Evolutionary conservation across 2,113 vertebrate species (phyloP), one percentile per base, ranked within the genome.

Genomic region (Mesocricetus auratus): DNA sequence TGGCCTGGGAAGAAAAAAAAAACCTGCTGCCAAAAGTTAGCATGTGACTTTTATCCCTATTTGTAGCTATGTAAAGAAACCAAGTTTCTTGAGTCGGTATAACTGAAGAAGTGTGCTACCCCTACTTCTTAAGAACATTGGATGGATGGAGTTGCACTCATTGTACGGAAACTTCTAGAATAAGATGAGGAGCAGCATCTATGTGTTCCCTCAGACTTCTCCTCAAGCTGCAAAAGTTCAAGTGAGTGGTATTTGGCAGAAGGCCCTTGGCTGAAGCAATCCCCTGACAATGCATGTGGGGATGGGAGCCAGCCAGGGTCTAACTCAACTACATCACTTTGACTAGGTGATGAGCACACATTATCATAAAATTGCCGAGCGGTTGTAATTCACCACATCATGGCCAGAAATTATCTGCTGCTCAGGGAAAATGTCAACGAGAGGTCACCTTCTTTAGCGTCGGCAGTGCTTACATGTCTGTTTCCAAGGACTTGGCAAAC

Each of bases 341-440:
- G 95, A 95, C 85, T 42, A 96, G 93, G 94, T 92, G 94, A 88
- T 94, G 93, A 92, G 75, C 60, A n/a, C 69, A 36, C n/a, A n/a
- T 94, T 88, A 66, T 68, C 95, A 85, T 87, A 90, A 96, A 90
- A 94, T 62, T 64, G 75, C 93, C 17, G 90, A 87, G 83, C 0
- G 8, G 73, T 66, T 62, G 50, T 86, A 88, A 93, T 66, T 86
- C 81, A 45, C 89, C 75, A 85, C 60, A 17, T 86, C 88, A 7
- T 3, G 50, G 77, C 56, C 92, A 53, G 89, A 79, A 66, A 92
- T 17, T 0, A 81, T 64, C 94, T 47, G 53, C 88, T 95, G 82
- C 90, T 15, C 9, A 96, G 94, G 94, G 45, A 91, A 92, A 68
- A 45, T 15, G 75, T 94, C 90, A 74, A 9, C 0, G 66, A 93